Base-by-base conservation (phyloP, 2,888 invertebrate species). In the Mycalesis mineus region DNA sequence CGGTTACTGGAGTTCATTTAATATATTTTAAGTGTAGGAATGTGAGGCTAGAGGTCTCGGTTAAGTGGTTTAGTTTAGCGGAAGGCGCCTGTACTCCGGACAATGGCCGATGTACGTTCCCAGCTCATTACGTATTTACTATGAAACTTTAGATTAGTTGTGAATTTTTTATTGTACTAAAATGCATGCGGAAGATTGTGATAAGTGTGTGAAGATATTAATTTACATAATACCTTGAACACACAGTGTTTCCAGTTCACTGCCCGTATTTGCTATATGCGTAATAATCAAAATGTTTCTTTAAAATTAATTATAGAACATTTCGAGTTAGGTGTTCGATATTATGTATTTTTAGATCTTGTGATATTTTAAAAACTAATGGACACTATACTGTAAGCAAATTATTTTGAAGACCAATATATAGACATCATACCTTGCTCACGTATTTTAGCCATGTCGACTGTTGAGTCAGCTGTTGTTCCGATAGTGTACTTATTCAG, bases 81-180 rank as follows among this genome's bases (percentile, higher is more conserved):
- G 88, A 86, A 87, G 85, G 81, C 83, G 82, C 76, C 80, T 70
- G 68, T 70, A 73, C 72, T 67, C 68, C 80, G 86, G 85, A 88
- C 88, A 88, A 87, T 88, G 83, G 81, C 84, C 84, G 81, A 64
- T 80, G 80, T 73, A 80, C 73, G 80, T 86, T 86, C 85, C 80
- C 86, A 86, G 77, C 79, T 84, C 85, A 86, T 88, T 87, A 86
- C 75, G 78, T 83, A 81, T 84, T 85, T 83, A 82, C 77, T 82
- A 80, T 76, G 78, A 81, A 82, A 81, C 75, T 80, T 75, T 71
- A 69, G 77, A 70, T 72, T 74, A 59, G 65, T 69, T 73, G 71
- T 73, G 72, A 66, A 62, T 65, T 68, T 68, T 69, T 66, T 65
- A 68, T 65, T 62, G 37, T 55, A 57, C 48, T 57, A 60, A 62